Evolutionary conservation across 2,797 vertebrate species (phyloP).

Genomic region (Galaxias olidus): DNA sequence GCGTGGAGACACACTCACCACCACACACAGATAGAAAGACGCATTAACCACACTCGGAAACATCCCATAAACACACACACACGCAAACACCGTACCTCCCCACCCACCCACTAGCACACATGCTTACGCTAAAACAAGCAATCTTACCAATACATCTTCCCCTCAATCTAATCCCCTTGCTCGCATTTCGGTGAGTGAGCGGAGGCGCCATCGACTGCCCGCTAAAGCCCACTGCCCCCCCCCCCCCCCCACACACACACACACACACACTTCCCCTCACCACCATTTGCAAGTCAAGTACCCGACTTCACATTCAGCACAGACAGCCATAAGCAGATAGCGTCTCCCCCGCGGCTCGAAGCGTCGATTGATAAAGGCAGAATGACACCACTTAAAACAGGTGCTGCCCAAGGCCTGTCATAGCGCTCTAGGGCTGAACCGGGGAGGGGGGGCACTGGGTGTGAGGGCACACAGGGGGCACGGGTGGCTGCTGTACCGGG

Average conservation of each 20-base stretch:
- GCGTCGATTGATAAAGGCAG: constrained; percentile 29
- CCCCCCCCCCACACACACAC: neutral
- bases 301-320: constrained; percentile 33
- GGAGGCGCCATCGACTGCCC: neutral
- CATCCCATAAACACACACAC: too few relatives aligned
- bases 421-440: neutral
- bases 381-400: constrained; percentile 37
- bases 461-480: neutral
- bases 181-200: constrained; percentile 27
- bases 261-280: neutral
- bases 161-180: constrained; percentile 28
- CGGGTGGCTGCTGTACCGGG: neutral
- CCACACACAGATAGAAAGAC: too few relatives aligned
- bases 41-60: too few relatives aligned
- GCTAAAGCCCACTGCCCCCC: neutral
- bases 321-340: constrained; percentile 24
- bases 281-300: constrained; percentile 48
- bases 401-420: neutral
- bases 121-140: constrained; percentile 5
- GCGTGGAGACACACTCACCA: neutral
- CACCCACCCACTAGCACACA: too few relatives aligned
- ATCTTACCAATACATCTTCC: constrained; percentile 33
- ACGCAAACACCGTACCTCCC: too few relatives aligned
- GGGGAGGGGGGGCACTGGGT: neutral
- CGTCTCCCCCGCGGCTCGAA: constrained; percentile 27